Base-by-base conservation (phyloP, 2,888 invertebrate genomes). In the Himalopsyche japonica region DNA sequence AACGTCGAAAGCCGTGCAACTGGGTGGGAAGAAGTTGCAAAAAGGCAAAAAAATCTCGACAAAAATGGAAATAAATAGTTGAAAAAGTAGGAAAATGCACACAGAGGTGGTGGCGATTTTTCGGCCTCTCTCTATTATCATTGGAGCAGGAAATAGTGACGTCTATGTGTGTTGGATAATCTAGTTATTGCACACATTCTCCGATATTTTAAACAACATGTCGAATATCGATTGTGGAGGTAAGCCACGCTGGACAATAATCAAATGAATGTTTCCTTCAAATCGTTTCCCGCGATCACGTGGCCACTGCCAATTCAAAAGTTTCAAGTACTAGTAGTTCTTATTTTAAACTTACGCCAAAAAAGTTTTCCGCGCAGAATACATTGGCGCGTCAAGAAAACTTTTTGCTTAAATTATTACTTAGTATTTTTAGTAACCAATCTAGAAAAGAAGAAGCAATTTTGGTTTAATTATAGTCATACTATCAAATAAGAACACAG, bases 11-110 rank as follows among this genome's bases (percentile, higher is more conserved):
- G 80, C 82, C 43, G 79, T 37, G 79, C 80, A 47, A 85, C 79
- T 87, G 85, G 87, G 86, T 82, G 87, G 87, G 87, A 85, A 87
- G 83, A 87, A 87, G 81, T 84, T 82, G 83, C 85, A 86, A 86
- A 86, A 86, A 86, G 87, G 80, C 79, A 81, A 83, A 77, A 70
- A 70, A 70, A 78, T 43, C 64, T 30, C 57, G 70, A 47, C 80
- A 82, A 86, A 87, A 87, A 86, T 85, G 85, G 84, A 84, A 85
- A 85, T 84, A 83, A 87, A 85, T 85, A 86, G 86, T 87, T 82
- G 82, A 87, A 87, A 87, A 86, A 85, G 83, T 82, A 83, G 85
- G 81, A 86, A 87, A 87, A 87, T 86, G 84, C 85, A 82, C 76
- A 76, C 81, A 82, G 82, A 64, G 79, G 86, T 80, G 82, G 86